Evolutionary conservation across 2,888 invertebrate genomes (phyloP), one percentile per base, ranked within the genome.

Genomic region (Lithophane leautieri): DNA sequence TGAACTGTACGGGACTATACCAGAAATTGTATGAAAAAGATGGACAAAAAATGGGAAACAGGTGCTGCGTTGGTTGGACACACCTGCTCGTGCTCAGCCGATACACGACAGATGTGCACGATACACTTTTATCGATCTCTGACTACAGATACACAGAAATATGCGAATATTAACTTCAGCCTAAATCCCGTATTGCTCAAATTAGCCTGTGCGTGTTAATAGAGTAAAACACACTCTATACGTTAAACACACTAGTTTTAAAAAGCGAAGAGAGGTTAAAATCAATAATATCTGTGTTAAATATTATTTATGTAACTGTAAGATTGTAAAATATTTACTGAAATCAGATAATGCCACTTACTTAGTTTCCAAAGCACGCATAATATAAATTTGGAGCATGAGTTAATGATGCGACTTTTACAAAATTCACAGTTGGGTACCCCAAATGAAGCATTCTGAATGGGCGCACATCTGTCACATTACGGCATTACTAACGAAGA

Each of bases 31-130:
- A 85, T 75, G 85, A 87, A 89, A 88, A 90, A 89, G 86, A 76
- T 86, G 85, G 73, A 91, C 90, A 94, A 94, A 94, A 95, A 95
- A 93, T 90, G 88, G 90, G 89, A 90, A 94, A 95, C 95, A 95
- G 95, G 95, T 95, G 95, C 88, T 90, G 84, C 77, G 71, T 73
- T 75, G 74, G 78, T 73, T 75, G 73, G 78, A 84, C 86, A 85
- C 95, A 95, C 95, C 95, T 95, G 95, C 94, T 80, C 78, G 75
- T 62, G 82, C 85, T 83, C 85, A 44, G 65, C 78, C 80, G 81
- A 79, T 79, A 85, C 74, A 66, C 90, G 93, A 91, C 94, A 94
- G 95, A 94, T 95, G 95, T 86, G 84, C 87, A 76, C 77, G 79
- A 86, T 86, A 82, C 84, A 83, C 85, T 87, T 87, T 89, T 89